Percentiles rank a stretch among this genome's conserved stretches.
These are phyloP conservation scores for Scaptodrosophila latifasciaeformis DNA, from an alignment of 2,888 invertebrate species.

Conservation along the genomic window DNA sequence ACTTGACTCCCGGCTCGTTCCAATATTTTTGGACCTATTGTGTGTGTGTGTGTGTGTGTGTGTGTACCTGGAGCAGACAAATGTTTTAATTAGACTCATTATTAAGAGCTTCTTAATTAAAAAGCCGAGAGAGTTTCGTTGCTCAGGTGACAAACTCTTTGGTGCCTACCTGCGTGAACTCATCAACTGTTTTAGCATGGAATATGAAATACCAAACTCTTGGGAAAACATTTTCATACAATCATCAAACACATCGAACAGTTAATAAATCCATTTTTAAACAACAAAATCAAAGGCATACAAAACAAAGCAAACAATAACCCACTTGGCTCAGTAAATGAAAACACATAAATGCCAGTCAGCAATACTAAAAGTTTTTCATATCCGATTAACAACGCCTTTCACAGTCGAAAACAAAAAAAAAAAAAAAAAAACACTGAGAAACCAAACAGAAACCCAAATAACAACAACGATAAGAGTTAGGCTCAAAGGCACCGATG, in stretches of 20 bases:
- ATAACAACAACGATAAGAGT: slow-evolving; percentile 11
- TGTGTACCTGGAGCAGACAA: slow-evolving; percentile 18
- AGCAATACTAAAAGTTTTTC: slow-evolving; percentile 18
- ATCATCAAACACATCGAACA: neutral
- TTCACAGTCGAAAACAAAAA: neutral
- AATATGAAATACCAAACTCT: no score
- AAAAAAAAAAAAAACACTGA: slow-evolving; percentile 2
- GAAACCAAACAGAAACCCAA: slow-evolving; percentile 17
- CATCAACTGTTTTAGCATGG: no score
- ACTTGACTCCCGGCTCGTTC: no score
- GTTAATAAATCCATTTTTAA: neutral
- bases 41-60: no score
- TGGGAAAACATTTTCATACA: no score
- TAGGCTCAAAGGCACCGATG: no score
- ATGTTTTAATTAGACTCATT: slow-evolving; percentile 40
- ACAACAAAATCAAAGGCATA: neutral
- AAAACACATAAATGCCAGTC: slow-evolving; percentile 30
- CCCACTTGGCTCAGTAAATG: neutral
- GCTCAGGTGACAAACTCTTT: slow-evolving; percentile 12
- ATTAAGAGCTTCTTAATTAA: slow-evolving; percentile 42
- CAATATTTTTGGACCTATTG: no score
- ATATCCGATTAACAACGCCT: slow-evolving; percentile 24
- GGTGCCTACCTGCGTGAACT: no score
- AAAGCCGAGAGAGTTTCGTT: slow-evolving; percentile 20
- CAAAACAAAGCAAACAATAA: neutral